These are phyloP conservation scores for Leptatherina wallacei DNA, from an alignment of 2,797 vertebrate species.

Conservation along the genomic window DNA sequence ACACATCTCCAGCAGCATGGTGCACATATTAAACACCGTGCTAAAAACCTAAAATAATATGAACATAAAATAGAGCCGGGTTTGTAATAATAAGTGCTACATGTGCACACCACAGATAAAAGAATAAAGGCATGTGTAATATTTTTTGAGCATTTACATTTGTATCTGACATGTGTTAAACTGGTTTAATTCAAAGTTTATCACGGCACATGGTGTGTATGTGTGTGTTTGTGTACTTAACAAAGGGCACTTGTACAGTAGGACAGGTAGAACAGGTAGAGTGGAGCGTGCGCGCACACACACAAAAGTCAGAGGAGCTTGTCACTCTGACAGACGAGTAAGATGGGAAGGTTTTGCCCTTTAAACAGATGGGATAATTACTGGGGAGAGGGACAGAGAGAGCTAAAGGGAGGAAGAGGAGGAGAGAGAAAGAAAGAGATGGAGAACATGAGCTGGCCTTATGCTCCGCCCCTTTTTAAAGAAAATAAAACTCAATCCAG, in stretches of 20 bases:
- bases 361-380: conserved; percentile 75
- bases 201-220: conserved; percentile 7
- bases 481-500: not conserved
- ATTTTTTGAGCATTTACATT: conserved; percentile 3
- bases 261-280: conserved; percentile 75
- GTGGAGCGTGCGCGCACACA: conserved; percentile 16
- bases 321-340: conserved; percentile 48
- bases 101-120: not conserved
- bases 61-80: too few species aligned
- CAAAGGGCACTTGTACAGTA: conserved; percentile 51
- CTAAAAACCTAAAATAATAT: not conserved
- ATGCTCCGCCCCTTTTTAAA: not conserved
- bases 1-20: not conserved
- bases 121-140: conserved; percentile 10
- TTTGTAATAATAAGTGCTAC: too few species aligned
- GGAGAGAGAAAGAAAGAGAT: conserved; percentile 23
- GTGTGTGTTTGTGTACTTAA: conserved; percentile 27
- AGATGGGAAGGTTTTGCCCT: conserved; percentile 73
- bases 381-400: conserved; percentile 27
- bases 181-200: conserved; percentile 22
- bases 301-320: conserved; percentile 31
- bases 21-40: not conserved
- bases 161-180: conserved; percentile 44
- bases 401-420: conserved; percentile 19
- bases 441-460: conserved; percentile 55